A percentile compares a stretch with the other conserved stretches of the same genome.
Evolutionary conservation across 2,888 invertebrate species (phyloP).

Genomic region (Parthenolecanium corni): DNA sequence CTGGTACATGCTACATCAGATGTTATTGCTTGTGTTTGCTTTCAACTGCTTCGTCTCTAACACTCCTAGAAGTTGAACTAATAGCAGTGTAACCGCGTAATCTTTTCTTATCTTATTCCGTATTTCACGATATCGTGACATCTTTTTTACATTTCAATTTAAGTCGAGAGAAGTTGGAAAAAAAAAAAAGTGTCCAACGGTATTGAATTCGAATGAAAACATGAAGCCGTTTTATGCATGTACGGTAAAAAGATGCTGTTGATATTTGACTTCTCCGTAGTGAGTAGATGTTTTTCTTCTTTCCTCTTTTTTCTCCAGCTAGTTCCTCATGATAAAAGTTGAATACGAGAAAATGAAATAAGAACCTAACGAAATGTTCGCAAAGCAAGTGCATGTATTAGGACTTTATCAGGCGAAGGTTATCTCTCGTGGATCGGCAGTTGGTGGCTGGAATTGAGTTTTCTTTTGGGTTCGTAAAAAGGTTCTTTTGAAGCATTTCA

Average conservation of each 20-base stretch:
- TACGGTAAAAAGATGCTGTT: background rate
- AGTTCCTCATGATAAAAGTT: too few relatives aligned
- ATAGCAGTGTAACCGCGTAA: slow-evolving; percentile 10
- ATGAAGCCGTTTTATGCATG: background rate
- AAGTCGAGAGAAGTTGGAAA: background rate
- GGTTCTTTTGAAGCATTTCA: too few relatives aligned
- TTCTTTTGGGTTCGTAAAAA: too few relatives aligned
- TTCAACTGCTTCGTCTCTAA: too few relatives aligned
- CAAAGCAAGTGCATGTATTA: too few relatives aligned
- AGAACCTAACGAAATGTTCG: too few relatives aligned
- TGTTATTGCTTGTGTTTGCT: too few relatives aligned
- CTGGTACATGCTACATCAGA: too few relatives aligned
- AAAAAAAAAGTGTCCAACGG: background rate
- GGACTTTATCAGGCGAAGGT: too few relatives aligned
- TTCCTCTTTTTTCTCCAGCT: background rate
- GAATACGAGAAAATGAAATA: too few relatives aligned
- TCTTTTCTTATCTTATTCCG: slow-evolving; percentile 19
- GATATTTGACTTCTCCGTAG: background rate
- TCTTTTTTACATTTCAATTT: slow-evolving; percentile 23
- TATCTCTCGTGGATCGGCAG: too few relatives aligned
- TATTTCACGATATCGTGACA: slow-evolving; percentile 26
- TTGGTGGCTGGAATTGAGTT: too few relatives aligned
- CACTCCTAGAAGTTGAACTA: background rate
- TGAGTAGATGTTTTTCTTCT: background rate
- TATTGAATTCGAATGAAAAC: background rate